Evolutionary conservation across 2,113 vertebrate genomes (phyloP).

Genomic region (Neopipo cinnamomea): DNA sequence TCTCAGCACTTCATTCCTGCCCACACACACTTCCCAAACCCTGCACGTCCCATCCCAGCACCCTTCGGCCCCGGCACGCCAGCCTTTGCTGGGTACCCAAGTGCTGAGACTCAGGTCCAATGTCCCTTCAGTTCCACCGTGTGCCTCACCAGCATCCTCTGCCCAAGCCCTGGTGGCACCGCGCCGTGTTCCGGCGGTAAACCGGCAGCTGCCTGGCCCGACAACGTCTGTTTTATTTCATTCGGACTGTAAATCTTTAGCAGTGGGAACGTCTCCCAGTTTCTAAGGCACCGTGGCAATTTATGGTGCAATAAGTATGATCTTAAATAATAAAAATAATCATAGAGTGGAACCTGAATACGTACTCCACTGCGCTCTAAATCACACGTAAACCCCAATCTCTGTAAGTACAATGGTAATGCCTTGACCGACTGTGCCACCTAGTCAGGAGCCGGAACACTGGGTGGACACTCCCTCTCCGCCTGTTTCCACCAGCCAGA

Average conservation of each 20-base stretch:
- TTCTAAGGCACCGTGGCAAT: background rate
- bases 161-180: background rate
- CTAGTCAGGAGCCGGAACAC: background rate
- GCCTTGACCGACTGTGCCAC: background rate
- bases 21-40: background rate
- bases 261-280: background rate
- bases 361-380: fast-evolving
- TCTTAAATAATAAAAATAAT: constrained; percentile 11
- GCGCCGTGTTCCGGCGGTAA: fast-evolving
- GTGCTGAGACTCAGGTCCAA: no score
- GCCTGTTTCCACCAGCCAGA: background rate
- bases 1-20: background rate
- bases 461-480: background rate
- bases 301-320: background rate
- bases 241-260: background rate
- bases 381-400: background rate
- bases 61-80: fast-evolving
- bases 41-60: fast-evolving
- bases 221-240: fast-evolving
- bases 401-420: background rate
- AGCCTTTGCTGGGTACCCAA: background rate
- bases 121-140: background rate
- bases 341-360: background rate
- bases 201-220: fast-evolving
- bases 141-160: background rate